Percentiles rank a stretch among this genome's conserved stretches.
phyloP scores from a whole-genome alignment of 2,888 invertebrate species.

The Heliconius sara region DNA sequence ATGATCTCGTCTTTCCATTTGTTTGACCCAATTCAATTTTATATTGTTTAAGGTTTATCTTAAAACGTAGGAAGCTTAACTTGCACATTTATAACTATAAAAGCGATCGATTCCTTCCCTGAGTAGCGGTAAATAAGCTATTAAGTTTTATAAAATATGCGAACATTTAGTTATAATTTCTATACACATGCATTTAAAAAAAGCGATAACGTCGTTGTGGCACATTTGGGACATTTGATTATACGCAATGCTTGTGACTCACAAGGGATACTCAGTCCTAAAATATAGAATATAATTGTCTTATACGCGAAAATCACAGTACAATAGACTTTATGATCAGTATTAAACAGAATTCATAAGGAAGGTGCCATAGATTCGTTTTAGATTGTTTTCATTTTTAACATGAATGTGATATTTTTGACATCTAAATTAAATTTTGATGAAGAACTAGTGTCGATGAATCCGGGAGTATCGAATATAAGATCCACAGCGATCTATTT shows the following conservation, averaged over 20 bases:
- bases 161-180: neutral
- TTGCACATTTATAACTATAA: neutral
- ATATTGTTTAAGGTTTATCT: neutral
- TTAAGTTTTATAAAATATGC: neutral
- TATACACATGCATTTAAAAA: neutral
- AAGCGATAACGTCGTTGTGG: neutral
- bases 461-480: neutral
- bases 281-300: neutral
- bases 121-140: neutral
- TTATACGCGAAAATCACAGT: conserved; percentile 50
- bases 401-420: conserved; percentile 26
- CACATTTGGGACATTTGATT: neutral
- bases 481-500: conserved; percentile 2
- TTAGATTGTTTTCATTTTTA: conserved; percentile 3
- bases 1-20: conserved; percentile 13
- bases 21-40: neutral
- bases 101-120: neutral
- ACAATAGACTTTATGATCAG: conserved; percentile 61
- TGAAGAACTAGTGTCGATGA: neutral
- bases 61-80: neutral
- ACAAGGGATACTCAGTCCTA: neutral
- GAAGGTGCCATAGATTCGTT: conserved; percentile 64
- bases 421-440: neutral
- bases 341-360: conserved; percentile 61
- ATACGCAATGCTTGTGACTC: neutral